Evolutionary conservation across 2,113 vertebrate genomes (phyloP), one percentile per base, ranked within the genome.

Genomic region (Corythaeola cristata): DNA sequence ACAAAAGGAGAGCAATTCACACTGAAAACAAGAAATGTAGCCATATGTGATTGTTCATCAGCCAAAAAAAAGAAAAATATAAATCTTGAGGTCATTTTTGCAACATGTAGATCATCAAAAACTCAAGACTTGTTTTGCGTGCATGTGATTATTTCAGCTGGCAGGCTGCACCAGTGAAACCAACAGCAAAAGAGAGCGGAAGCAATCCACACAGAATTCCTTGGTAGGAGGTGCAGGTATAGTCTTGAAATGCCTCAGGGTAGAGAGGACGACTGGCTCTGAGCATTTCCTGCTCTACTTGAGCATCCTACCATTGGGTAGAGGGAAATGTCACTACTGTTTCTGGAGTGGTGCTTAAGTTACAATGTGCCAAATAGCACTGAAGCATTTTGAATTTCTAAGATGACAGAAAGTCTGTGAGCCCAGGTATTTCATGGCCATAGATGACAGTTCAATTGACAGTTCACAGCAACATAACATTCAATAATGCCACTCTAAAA

Each of bases 11-110:
- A 79, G 26, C 37, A 39, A 69, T 75, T 72, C 35, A 50, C 19
- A 55, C 8, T 41, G 63, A 55, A 91, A 80, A 35, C 10, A 49
- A 52, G 18, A 89, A 33, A 55, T 84, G 20, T 49, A 82, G 47
- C 45, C 8, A 39, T 5, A 20, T 1, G 3, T 47, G 11, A 21
- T 73, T 76, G 18, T 27, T 52, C 20, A 72, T 41, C n/a, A 53
- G 11, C 0, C 0, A 32, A 52, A 64, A 44, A 11, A 20, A 50
- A 47, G 12, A 16, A n/a, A n/a, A n/a, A n/a, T n/a, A n/a, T n/a
- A 16, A 28, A n/a, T 0, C 32, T 66, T 59, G 30, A 20, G 9
- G 45, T 67, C 55, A 19, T 47, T 84, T 92, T 83, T 69, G n/a
- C 33, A 80, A 49, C 13, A 41, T 8, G 41, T 3, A 86, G 13